phyloP scores from a whole-genome alignment of 2,797 vertebrate species.

The Gila robusta region DNA sequence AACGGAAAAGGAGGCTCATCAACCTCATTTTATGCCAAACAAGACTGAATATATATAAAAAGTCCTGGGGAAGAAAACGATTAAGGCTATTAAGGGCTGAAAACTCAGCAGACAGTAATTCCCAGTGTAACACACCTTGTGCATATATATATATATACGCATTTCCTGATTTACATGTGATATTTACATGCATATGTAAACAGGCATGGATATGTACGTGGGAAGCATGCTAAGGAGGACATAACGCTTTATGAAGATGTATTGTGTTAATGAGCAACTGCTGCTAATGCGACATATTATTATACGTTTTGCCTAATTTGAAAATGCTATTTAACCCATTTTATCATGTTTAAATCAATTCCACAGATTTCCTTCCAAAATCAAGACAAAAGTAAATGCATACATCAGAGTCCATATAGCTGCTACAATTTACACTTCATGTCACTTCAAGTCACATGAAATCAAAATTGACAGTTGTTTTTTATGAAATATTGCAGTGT shows the following conservation, averaged over 20 bases:
- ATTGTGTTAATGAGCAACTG: neutral
- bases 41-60: conserved; percentile 60
- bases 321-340: conserved; percentile 10
- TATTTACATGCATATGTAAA: conserved; percentile 43
- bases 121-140: neutral
- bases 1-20: conserved; percentile 65
- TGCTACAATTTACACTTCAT: neutral
- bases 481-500: neutral
- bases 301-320: neutral
- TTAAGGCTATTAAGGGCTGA: neutral
- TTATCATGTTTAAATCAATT: neutral
- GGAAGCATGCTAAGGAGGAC: conserved; percentile 4
- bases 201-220: conserved; percentile 31
- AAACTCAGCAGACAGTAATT: conserved; percentile 21
- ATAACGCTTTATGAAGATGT: conserved; percentile 8
- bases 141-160: neutral
- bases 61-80: conserved; percentile 44
- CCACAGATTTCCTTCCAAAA: too few species aligned
- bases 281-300: neutral
- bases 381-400: too few species aligned
- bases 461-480: neutral
- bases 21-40: conserved; percentile 68
- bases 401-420: too few species aligned
- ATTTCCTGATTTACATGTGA: conserved; percentile 36
- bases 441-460: too few species aligned